phyloP scores from a whole-genome alignment of 2,888 invertebrate genomes.

The Arge pagana region DNA sequence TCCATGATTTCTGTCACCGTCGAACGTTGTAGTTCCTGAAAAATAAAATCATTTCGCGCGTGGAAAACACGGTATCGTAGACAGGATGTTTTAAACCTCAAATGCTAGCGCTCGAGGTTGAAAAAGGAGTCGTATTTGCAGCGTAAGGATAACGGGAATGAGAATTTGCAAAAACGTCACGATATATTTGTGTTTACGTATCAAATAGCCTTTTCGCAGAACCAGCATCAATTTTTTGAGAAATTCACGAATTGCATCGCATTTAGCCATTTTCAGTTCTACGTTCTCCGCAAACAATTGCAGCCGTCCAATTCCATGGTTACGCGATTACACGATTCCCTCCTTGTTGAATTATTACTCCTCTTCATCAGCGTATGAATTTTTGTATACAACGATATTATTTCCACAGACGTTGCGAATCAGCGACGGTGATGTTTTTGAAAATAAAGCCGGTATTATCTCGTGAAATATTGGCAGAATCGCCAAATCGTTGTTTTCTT shows the following conservation, averaged over 20 bases:
- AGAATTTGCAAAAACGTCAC: slow-evolving; percentile 28
- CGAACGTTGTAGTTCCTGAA: neutral
- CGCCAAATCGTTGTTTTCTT: too few species aligned
- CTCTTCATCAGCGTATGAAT: too few species aligned
- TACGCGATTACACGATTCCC: neutral
- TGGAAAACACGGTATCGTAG: too few species aligned
- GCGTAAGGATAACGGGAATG: slow-evolving; percentile 29
- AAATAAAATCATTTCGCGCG: neutral
- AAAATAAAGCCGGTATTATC: too few species aligned
- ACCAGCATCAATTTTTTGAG: slow-evolving; percentile 21
- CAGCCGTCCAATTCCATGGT: too few species aligned
- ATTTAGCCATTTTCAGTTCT: slow-evolving; percentile 6
- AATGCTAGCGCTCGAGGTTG: slow-evolving; percentile 29
- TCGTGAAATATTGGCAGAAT: too few species aligned
- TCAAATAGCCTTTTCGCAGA: slow-evolving; percentile 32
- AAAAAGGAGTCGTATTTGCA: slow-evolving; percentile 36
- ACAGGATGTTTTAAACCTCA: slow-evolving; percentile 18
- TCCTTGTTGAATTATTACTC: too few species aligned
- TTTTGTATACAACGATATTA: too few species aligned
- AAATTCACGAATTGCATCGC: neutral
- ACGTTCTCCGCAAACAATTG: too few species aligned
- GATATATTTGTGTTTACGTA: slow-evolving; percentile 27
- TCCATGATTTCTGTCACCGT: slow-evolving; percentile 16
- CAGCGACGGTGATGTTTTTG: too few species aligned
- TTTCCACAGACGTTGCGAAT: too few species aligned